Evolutionary conservation across 1,140 invertebrate genomes (phyloP), one percentile per base, ranked within the genome.

Genomic region (Subanguina moxae): DNA sequence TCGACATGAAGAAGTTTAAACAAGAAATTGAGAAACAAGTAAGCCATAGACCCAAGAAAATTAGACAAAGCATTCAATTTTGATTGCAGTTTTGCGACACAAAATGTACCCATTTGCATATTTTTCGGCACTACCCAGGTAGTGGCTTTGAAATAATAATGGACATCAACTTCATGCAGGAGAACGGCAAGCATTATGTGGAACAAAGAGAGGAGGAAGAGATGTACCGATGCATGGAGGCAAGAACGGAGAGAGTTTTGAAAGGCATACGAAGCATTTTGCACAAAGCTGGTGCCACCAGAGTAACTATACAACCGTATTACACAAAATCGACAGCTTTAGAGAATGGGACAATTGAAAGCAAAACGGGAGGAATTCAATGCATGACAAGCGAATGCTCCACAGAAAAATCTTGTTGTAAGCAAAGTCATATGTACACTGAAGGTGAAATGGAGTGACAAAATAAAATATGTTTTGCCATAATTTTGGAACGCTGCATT

Each of bases 11-110:
- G 15, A 23, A 68, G 13, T 43, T 69, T 11, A 65, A 38, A 21
- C 48, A n/a, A 15, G 64, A 69, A 32, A 69, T 69, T 21, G 67
- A 69, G 32, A 23, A 69, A 32, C 42, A 69, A 32, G 67, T 69
- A 67, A 67, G 17, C 9, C 13, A 21, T n/a, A 19, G 17, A 52
- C n/a, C 17, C 17, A 7, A 7, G 17, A 7, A 7, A 5, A 52
- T 21, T 19, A 52, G 48, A 52, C 3, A 19, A 42, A 46, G 32
- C 32, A 23, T 62, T 11, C 46, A 30, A 30, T 42, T 21, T 28
- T 62, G 38, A 25, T 70, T 69, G 57, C 15, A 69, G 67, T 68
- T 69, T 30, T 30, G 23, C 13, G 27, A 69, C 45, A 30, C 58
- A 19, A 17, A 52, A 25, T 70, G 65, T 42, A 19, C 7, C 17